Evolutionary conservation across 1,140 invertebrate species (phyloP), one percentile per base, ranked within the genome.

Genomic region (Aphidius gifuensis): DNA sequence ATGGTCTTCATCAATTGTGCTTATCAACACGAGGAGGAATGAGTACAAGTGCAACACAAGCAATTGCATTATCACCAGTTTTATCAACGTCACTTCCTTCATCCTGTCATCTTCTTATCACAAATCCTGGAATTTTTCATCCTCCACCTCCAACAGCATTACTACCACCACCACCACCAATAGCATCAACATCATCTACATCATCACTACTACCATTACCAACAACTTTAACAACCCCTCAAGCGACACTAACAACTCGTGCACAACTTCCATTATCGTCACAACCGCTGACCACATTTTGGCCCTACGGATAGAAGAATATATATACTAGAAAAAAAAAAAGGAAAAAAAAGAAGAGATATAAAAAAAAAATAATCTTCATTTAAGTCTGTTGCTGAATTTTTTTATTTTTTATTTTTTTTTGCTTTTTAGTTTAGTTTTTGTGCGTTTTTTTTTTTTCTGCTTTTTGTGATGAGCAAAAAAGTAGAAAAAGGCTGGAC

Each of bases 21-120:
- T 71, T 72, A 70, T 73, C 74, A 42, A 48, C 57, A 46, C 39
- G 23, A 32, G 23, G 23, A 32, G 23, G 23, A 32, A 32, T 32
- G 23, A 32, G 23, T 32, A 55, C 58, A 49, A 76, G 75, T 64
- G 70, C 76, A 63, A 75, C 76, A 67, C 69, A 77, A 67, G 72
- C 79, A 66, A 76, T 80, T 60, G 75, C 79, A 68, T 72, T 81
- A 61, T 80, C 79, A 65, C 78, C 78, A 69, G 78, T 81, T 62
- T 68, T 80, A 68, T 77, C 71, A 64, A 71, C 78, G 50, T 74
- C 77, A 47, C 66, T 76, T 59, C 74, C 74, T 60, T 72, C 78
- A 39, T 66, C 76, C 66, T 80, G 77, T 65, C 61, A 63, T 58
- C 77, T 80, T 64, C 73, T 80, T 57, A 78, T 80, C 65, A 75